Base-by-base conservation (phyloP, 2,113 vertebrate species). In the Tor tambroides region DNA sequence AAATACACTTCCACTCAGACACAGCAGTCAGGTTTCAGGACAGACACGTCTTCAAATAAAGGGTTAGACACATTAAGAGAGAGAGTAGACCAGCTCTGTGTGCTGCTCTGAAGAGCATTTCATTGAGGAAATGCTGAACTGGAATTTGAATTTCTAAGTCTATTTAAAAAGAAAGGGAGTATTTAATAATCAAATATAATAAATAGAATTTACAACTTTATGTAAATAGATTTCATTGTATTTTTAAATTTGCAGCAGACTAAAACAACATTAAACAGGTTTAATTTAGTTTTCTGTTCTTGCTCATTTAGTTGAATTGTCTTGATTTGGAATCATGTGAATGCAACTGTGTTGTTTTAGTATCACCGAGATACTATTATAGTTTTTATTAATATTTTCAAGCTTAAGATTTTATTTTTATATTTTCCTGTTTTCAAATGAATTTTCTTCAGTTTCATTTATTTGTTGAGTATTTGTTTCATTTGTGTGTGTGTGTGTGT, bases 1-100 rank as follows among this genome's bases (percentile, higher is more conserved):
- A 80, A 80, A 80, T 80, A 80, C 1, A 80, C 79, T 26, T 80
- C 56, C 51, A 59, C 78, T 80, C 78, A 61, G 79, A 80, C 51
- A 38, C 51, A 59, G 76, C 76, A 79, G 76, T 38, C 77, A 80
- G 49, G 17, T 30, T 54, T 54, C 46, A 6, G 6, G 28, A 78
- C 46, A 78, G 54, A 63, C 7, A 7, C 41, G 56, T n/a, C 54
- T 63, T 81, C 43, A 81, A 81, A 80, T 35, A 38, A 80, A 80
- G 32, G 35, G 8, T 23, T 9, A 11, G 26, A 28, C 6, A 77
- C 14, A 51, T 77, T 21, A 72, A 23, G 19, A 72, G 9, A 72
- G 32, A 38, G 9, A 38, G 46, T 46, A 12, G 14, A 38, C 69
- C 35, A 72, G 69, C n/a, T 14, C 63, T 30, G 63, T 15, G 61